These are phyloP conservation scores for Hanleya hanleyi DNA, from an alignment of 2,888 invertebrate species.

Conservation along the genomic window DNA sequence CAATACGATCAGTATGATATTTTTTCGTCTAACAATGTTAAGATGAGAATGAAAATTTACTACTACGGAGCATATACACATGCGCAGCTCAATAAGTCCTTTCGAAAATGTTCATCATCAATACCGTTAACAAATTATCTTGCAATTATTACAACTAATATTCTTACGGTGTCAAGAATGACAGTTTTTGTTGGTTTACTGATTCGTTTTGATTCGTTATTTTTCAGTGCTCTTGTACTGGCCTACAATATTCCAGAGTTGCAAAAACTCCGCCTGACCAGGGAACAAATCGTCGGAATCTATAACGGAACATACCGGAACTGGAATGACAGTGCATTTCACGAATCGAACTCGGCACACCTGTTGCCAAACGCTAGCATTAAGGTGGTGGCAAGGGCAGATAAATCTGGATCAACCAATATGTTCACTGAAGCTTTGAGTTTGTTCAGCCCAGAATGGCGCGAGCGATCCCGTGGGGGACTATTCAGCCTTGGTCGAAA, in stretches of 20 bases:
- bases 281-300: slow-evolving; percentile 60
- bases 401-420: slow-evolving; percentile 66
- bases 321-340: slow-evolving; percentile 59
- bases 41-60: too few relatives aligned
- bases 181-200: too few relatives aligned
- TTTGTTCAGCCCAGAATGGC: slow-evolving; percentile 54
- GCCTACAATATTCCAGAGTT: slow-evolving; percentile 59
- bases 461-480: not conserved
- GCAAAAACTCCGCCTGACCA: slow-evolving; percentile 36
- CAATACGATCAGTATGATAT: too few relatives aligned
- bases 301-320: slow-evolving; percentile 60
- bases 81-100: too few relatives aligned
- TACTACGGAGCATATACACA: too few relatives aligned
- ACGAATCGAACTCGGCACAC: slow-evolving; percentile 42
- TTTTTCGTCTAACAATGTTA: too few relatives aligned
- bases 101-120: too few relatives aligned
- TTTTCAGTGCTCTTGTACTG: slow-evolving; percentile 61
- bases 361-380: slow-evolving; percentile 51
- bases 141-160: too few relatives aligned
- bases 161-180: too few relatives aligned
- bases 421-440: slow-evolving; percentile 62
- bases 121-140: too few relatives aligned
- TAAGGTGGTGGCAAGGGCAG: slow-evolving; percentile 56
- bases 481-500: not conserved
- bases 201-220: too few relatives aligned